Evolutionary conservation across 1,140 invertebrate genomes (phyloP), one percentile per base, ranked within the genome.

Genomic region (Oscheius sp.): DNA sequence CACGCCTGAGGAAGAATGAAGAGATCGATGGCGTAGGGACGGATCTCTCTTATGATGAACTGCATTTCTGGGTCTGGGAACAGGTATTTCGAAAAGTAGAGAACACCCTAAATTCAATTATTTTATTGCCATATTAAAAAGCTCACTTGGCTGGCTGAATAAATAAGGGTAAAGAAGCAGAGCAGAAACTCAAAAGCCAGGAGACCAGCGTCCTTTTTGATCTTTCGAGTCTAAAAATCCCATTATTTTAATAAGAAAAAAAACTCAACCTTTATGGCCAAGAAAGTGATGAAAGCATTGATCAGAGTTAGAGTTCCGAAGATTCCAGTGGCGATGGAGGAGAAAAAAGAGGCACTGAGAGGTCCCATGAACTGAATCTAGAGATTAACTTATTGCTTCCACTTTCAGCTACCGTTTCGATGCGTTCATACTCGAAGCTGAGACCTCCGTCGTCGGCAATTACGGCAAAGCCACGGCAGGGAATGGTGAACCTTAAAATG

Each of bases 1-100:
- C 67, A 68, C 38, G 67, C 67, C 34, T 68, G 67, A 4, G 67
- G 67, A 1, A 68, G 26, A 36, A 58, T 59, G 29, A 68, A 68
- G 13, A 68, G 36, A 23, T 68, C 67, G 34, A 68, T 68, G 18
- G 45, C 36, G 45, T 58, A 68, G 0, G 32, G 29, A 2, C 67
- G 67, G 34, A 68, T 59, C 29, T 45, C 34, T 18, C 38, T 49
- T 29, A 68, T 38, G 1, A 35, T 61, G 20, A 55, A 20, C 26
- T 68, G 58, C 23, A 46, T 23, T 23, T 68, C 67, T 26, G 36
- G 23, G 26, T 68, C 55, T 29, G 52, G 52, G 20, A 55, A 49
- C 28, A 68, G 52, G 32, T 68, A 49, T 13, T 31, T 38, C 2
- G 67, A 46, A 26, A 58, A 68, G 36, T 59, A 68, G 20, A 68